Conservation (phyloP, 2,888 invertebrate genomes). For the Ormyrus labotus region DNA sequence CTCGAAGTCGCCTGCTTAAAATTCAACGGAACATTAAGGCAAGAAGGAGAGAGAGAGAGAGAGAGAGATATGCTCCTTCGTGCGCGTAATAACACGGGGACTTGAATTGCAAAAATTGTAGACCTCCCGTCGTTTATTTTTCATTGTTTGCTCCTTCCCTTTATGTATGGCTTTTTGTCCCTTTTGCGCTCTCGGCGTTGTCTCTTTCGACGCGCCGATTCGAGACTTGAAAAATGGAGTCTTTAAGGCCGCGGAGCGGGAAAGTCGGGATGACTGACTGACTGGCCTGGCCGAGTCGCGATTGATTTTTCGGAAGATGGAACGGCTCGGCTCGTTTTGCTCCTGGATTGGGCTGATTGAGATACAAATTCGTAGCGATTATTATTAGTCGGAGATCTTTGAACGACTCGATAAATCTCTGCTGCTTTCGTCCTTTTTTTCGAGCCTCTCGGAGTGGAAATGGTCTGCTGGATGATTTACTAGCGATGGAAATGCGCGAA, state of each 20-base stretch:
- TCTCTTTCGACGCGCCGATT: too few relatives aligned
- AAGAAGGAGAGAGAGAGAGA: slow-evolving; percentile 15
- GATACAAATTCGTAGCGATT: too few relatives aligned
- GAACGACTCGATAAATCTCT: too few relatives aligned
- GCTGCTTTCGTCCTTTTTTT: too few relatives aligned
- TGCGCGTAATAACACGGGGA: slow-evolving; percentile 53
- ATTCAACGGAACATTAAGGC: slow-evolving; percentile 47
- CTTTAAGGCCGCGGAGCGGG: background rate
- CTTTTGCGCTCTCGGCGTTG: background rate
- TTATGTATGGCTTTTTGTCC: background rate
- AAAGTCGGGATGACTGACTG: background rate
- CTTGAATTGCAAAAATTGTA: slow-evolving; percentile 56
- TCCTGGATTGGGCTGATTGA: background rate
- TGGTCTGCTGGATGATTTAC: too few relatives aligned
- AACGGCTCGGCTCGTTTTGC: background rate
- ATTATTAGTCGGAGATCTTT: too few relatives aligned
- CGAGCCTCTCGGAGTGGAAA: too few relatives aligned
- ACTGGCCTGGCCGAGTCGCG: too few relatives aligned
- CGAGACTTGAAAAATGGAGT: too few relatives aligned
- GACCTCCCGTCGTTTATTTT: slow-evolving; percentile 55
- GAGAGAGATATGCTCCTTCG: slow-evolving; percentile 23
- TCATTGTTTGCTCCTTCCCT: slow-evolving; percentile 42
- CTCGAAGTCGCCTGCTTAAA: slow-evolving; percentile 41
- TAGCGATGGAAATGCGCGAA: too few relatives aligned
- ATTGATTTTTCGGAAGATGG: background rate